These are phyloP conservation scores for Delphinus delphis DNA, from an alignment of 2,113 vertebrate species.

Conservation along the genomic window DNA sequence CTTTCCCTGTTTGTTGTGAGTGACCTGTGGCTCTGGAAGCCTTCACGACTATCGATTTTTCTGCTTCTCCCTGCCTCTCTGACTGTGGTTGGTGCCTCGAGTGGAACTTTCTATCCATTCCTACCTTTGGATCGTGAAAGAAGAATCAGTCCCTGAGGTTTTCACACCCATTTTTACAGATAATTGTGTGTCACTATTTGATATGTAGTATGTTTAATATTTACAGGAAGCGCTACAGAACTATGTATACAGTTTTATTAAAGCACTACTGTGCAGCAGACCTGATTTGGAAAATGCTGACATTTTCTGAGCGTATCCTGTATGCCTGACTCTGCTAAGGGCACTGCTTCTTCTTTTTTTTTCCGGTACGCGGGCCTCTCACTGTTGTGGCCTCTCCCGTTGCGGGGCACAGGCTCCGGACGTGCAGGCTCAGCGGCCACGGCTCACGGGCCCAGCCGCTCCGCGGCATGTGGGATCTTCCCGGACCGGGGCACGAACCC, in stretches of 20 bases:
- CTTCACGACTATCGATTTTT: fast-evolving
- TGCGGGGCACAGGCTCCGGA: too few species aligned
- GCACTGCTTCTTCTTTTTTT: background rate
- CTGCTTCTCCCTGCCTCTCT: background rate
- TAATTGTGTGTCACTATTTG: background rate
- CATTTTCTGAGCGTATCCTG: background rate
- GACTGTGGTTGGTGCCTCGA: too few species aligned
- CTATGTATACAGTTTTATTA: fast-evolving
- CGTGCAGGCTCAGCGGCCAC: fast-evolving
- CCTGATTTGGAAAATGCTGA: background rate
- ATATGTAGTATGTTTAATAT: background rate
- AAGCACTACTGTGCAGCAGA: background rate
- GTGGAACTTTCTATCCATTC: background rate
- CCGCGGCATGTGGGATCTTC: too few species aligned
- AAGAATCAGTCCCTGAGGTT: background rate
- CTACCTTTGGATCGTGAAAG: background rate
- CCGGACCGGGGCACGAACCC: too few species aligned
- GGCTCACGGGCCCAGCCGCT: too few species aligned
- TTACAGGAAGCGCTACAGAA: background rate
- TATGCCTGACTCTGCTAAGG: background rate
- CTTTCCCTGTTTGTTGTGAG: too few species aligned
- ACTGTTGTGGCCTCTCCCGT: too few species aligned
- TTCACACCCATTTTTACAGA: background rate
- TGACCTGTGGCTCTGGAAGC: background rate
- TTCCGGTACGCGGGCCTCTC: too few species aligned